Percentiles rank a stretch among this genome's conserved stretches.
Evolutionary conservation across 2,797 vertebrate genomes (phyloP).

Genomic region (Xerus rutilus): DNA sequence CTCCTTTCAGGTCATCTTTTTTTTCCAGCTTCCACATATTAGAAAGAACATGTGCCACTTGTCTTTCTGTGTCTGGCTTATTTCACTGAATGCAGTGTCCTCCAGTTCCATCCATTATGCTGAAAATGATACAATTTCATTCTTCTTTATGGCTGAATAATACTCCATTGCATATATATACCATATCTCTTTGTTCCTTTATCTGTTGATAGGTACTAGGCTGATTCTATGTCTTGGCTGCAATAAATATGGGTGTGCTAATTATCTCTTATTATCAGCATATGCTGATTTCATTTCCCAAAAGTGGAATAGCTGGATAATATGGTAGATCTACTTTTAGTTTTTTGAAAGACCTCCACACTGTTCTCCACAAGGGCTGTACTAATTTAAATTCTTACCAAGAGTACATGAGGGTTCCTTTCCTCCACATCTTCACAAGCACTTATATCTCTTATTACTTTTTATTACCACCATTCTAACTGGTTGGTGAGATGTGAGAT

Average conservation of each 20-base stretch:
- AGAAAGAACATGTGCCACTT: not conserved
- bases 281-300: constrained; percentile 15
- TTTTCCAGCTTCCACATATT: too few relatives aligned
- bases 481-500: not conserved
- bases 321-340: not conserved
- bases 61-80: not conserved
- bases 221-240: not conserved
- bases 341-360: not conserved
- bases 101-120: not conserved
- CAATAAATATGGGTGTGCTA: not conserved
- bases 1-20: too few relatives aligned
- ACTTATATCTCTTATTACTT: not conserved
- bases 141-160: not conserved
- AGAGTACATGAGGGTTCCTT: not conserved
- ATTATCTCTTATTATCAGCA: not conserved
- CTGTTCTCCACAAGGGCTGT: not conserved
- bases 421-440: not conserved
- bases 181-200: not conserved
- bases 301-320: not conserved
- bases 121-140: not conserved
- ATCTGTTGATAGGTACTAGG: not conserved
- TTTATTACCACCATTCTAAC: not conserved
- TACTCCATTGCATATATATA: not conserved
- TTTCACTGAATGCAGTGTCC: not conserved
- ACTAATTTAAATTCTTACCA: not conserved